phyloP scores from a whole-genome alignment of 2,888 invertebrate genomes.

The Nephrocerus scutellatus region DNA sequence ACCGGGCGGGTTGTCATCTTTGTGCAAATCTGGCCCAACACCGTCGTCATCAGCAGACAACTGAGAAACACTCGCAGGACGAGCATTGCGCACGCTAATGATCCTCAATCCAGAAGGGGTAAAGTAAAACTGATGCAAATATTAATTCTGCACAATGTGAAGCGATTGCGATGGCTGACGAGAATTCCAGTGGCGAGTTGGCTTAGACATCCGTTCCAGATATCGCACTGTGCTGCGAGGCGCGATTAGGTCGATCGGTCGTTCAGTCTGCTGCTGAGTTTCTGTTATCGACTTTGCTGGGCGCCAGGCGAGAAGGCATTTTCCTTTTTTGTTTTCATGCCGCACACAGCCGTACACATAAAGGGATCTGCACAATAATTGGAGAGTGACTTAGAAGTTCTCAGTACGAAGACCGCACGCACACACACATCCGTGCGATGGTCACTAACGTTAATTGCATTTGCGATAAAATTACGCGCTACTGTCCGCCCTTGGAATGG shows the following conservation, averaged over 20 bases:
- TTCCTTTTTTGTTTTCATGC: too few species aligned
- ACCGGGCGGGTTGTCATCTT: not conserved
- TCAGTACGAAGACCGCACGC: too few species aligned
- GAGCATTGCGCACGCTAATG: too few species aligned
- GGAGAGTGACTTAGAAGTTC: too few species aligned
- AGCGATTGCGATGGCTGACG: slow-evolving; percentile 1
- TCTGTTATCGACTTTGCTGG: too few species aligned
- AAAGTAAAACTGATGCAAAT: slow-evolving; percentile 1
- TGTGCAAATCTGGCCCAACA: slow-evolving; percentile 9
- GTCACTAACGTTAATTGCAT: too few species aligned
- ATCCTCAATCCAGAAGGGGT: not conserved
- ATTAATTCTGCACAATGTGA: slow-evolving; percentile 6
- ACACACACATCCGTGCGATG: too few species aligned
- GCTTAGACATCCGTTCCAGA: slow-evolving; percentile 12
- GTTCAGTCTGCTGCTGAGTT: not conserved
- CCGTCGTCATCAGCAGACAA: slow-evolving; percentile 1
- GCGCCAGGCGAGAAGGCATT: too few species aligned
- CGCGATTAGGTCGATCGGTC: not conserved
- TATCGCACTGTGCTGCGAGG: slow-evolving; percentile 9
- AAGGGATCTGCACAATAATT: too few species aligned
- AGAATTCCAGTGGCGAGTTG: not conserved
- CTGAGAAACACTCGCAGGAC: not conserved
- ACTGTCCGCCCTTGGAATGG: too few species aligned
- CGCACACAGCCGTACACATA: too few species aligned
- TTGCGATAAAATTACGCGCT: too few species aligned